Evolutionary conservation across 2,888 invertebrate genomes (phyloP), one percentile per base, ranked within the genome.

Genomic region (Epinotia demarniana): DNA sequence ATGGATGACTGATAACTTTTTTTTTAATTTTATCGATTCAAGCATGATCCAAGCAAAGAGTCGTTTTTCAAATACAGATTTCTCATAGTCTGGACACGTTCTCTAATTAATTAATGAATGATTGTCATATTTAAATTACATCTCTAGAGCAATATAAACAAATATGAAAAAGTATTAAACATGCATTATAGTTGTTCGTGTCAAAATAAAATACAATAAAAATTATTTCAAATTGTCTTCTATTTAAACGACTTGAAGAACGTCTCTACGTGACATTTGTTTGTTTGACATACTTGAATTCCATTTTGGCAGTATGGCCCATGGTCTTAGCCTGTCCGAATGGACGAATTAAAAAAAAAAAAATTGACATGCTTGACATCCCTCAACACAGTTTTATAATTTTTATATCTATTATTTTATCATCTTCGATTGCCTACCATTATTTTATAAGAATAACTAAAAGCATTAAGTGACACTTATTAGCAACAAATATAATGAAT

Each of bases 271-370:
- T 70, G 61, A 70, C 60, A 61, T 61, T 61, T 61, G 61, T 27
- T 49, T 71, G 49, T 66, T 58, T 73, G 66, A 60, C 72, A 73
- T 66, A n/a, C 2, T 57, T n/a, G 67, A 62, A n/a, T n/a, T n/a
- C n/a, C n/a, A n/a, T n/a, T n/a, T n/a, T n/a, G n/a, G n/a, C n/a
- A n/a, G n/a, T n/a, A n/a, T n/a, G n/a, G n/a, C n/a, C n/a, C n/a
- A n/a, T n/a, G n/a, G n/a, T n/a, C n/a, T n/a, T n/a, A n/a, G n/a
- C n/a, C n/a, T n/a, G n/a, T n/a, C n/a, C n/a, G n/a, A n/a, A n/a
- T n/a, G n/a, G n/a, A n/a, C n/a, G n/a, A n/a, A n/a, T n/a, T n/a
- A n/a, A n/a, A n/a, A n/a, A n/a, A n/a, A n/a, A n/a, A n/a, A n/a
- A n/a, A n/a, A n/a, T 58, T 73, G 66, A 60, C 72, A 73, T 66